These are phyloP conservation scores for Galerucella calmariensis DNA, from an alignment of 2,888 invertebrate genomes.

Conservation along the genomic window DNA sequence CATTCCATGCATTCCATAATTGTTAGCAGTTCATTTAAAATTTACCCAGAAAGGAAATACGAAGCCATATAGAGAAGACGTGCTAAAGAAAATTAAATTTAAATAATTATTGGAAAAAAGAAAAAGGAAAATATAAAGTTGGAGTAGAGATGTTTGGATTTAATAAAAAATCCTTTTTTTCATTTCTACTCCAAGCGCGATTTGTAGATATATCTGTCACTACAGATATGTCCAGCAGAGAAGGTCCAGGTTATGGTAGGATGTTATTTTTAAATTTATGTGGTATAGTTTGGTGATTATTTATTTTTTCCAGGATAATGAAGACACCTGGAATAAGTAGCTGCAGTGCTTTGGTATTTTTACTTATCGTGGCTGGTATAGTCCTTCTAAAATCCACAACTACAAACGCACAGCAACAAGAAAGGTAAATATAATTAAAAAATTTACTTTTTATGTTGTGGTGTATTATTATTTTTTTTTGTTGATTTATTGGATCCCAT, in stretches of 20 bases:
- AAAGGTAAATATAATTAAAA: not conserved
- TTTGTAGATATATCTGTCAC: too few species aligned
- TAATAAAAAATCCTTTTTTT: too few species aligned
- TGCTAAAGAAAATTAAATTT: not conserved
- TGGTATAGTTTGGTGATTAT: too few species aligned
- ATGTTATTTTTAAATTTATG: too few species aligned
- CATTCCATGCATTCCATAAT: too few species aligned
- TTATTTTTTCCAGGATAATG: constrained; percentile 44
- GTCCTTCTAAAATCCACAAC: constrained; percentile 60
- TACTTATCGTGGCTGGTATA: constrained; percentile 65
- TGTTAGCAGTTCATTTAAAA: not conserved
- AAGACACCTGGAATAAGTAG: constrained; percentile 46
- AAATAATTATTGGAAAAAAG: not conserved
- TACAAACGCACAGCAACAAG: constrained; percentile 47
- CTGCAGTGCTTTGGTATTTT: constrained; percentile 48
- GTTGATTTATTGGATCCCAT: too few species aligned
- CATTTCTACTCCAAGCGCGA: too few species aligned
- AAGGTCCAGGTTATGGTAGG: too few species aligned
- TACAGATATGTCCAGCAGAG: too few species aligned
- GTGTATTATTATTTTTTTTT: too few species aligned
- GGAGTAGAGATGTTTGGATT: too few species aligned
- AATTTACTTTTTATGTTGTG: too few species aligned
- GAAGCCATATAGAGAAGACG: not conserved
- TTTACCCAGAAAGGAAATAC: not conserved
- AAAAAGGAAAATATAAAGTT: not conserved